phyloP scores from a whole-genome alignment of 2,888 invertebrate species.

The Strigamia maritima region DNA sequence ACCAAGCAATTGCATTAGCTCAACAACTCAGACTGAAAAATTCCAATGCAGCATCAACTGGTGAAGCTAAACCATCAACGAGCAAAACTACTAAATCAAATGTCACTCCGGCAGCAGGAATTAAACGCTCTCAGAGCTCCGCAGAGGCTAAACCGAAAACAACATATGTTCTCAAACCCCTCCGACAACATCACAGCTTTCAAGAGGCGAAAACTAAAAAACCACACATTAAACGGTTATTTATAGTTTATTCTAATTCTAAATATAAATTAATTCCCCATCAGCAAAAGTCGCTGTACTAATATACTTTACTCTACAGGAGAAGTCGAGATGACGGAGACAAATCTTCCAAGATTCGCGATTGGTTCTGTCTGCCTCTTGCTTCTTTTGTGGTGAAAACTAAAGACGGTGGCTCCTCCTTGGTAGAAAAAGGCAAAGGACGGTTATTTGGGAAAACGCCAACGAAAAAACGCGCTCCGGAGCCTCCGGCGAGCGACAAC shows the following conservation, averaged over 20 bases:
- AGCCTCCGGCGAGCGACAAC: not conserved
- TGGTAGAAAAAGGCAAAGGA: slow-evolving; percentile 22
- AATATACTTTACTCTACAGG: not conserved
- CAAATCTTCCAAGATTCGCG: not conserved
- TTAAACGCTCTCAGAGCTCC: too few relatives aligned
- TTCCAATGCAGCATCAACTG: not conserved
- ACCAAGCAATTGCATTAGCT: not conserved
- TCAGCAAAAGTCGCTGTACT: too few relatives aligned
- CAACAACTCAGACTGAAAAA: not conserved
- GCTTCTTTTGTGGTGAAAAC: slow-evolving; percentile 31
- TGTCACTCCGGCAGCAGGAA: too few relatives aligned
- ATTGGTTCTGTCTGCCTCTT: slow-evolving; percentile 3
- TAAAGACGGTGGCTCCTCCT: slow-evolving; percentile 31
- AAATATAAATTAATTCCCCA: too few relatives aligned
- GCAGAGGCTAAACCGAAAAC: too few relatives aligned
- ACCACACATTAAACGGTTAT: not conserved
- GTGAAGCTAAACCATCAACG: not conserved
- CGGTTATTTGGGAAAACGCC: not conserved
- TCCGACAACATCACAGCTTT: not conserved
- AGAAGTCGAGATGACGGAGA: slow-evolving; percentile 7
- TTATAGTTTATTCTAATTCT: too few relatives aligned
- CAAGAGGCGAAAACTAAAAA: not conserved
- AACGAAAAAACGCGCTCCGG: not conserved
- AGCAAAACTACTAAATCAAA: not conserved
- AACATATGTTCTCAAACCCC: not conserved